Percentiles rank a stretch among this genome's conserved stretches.
Conservation (phyloP, 2,888 invertebrate species). For the Melinaea menophilus region DNA sequence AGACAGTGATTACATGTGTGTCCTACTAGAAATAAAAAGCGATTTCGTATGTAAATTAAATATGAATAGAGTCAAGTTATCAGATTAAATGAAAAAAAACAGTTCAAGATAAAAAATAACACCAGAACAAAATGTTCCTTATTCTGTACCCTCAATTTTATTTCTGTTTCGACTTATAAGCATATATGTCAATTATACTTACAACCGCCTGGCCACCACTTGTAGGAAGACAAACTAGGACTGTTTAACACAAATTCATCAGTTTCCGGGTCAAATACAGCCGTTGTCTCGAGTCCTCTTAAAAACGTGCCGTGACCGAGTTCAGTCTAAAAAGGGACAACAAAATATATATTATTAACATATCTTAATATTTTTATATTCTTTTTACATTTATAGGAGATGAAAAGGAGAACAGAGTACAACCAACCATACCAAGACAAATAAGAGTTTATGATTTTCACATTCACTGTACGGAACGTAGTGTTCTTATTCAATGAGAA, state of each 20-base stretch:
- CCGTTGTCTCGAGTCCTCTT: slow-evolving; percentile 93
- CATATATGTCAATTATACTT: slow-evolving; percentile 57
- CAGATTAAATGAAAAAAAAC: no score
- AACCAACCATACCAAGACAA: no score
- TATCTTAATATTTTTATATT: no score
- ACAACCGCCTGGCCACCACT: slow-evolving; percentile 99
- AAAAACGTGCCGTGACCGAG: slow-evolving; percentile 96
- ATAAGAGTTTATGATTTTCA: no score
- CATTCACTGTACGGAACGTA: no score
- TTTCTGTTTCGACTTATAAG: no score
- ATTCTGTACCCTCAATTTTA: no score
- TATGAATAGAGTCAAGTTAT: not conserved
- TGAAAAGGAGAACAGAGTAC: no score
- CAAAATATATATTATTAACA: not conserved
- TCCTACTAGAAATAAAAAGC: slow-evolving; percentile 81
- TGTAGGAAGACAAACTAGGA: slow-evolving; percentile 91
- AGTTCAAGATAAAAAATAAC: no score
- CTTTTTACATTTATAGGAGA: not conserved
- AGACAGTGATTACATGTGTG: slow-evolving; percentile 92
- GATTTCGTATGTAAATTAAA: slow-evolving; percentile 2
- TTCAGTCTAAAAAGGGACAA: slow-evolving; percentile 84
- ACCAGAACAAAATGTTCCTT: no score
- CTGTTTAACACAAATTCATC: slow-evolving; percentile 93
- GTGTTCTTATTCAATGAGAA: no score
- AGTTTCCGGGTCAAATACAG: slow-evolving; percentile 89